Evolutionary conservation across 2,797 vertebrate species (phyloP).

Genomic region (Botia kubotai): DNA sequence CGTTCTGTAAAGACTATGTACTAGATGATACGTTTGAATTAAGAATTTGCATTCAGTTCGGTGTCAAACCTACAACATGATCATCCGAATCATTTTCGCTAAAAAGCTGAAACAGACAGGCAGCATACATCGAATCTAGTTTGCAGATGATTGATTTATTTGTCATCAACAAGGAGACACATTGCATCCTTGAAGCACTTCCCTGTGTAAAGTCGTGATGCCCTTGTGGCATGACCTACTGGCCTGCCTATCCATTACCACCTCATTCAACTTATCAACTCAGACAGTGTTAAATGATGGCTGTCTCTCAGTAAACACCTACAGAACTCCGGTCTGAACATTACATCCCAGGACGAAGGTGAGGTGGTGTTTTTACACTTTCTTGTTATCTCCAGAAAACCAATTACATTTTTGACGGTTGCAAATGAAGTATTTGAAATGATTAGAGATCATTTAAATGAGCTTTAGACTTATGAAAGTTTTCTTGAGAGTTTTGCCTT

Average conservation of each 20-base stretch:
- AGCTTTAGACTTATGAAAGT: slow-evolving; percentile 4
- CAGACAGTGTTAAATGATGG: slow-evolving; percentile 40
- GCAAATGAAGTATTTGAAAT: slow-evolving; percentile 14
- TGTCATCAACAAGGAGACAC: slow-evolving; percentile 47
- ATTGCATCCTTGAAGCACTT: slow-evolving; percentile 53
- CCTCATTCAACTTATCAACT: slow-evolving; percentile 40
- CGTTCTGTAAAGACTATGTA: neutral
- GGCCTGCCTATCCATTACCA: slow-evolving; percentile 68
- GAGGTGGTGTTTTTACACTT: neutral
- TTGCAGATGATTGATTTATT: slow-evolving; percentile 43
- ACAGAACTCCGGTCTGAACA: slow-evolving; percentile 11
- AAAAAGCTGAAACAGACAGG: slow-evolving; percentile 29
- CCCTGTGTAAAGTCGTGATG: slow-evolving; percentile 63
- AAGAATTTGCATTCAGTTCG: neutral
- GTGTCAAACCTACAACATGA: slow-evolving; percentile 9
- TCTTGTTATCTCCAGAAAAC: slow-evolving; percentile 7
- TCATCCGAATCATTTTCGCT: neutral
- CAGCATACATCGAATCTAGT: slow-evolving; percentile 1
- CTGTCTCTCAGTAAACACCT: slow-evolving; percentile 36
- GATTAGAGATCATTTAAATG: slow-evolving; percentile 19
- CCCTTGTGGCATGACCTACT: slow-evolving; percentile 70
- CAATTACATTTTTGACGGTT: slow-evolving; percentile 19
- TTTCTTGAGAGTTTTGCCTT: slow-evolving; percentile 1
- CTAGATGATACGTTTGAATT: neutral
- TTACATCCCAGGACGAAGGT: neutral